phyloP scores from a whole-genome alignment of 1,140 invertebrate species.

The Temnothorax curvispinosus region DNA sequence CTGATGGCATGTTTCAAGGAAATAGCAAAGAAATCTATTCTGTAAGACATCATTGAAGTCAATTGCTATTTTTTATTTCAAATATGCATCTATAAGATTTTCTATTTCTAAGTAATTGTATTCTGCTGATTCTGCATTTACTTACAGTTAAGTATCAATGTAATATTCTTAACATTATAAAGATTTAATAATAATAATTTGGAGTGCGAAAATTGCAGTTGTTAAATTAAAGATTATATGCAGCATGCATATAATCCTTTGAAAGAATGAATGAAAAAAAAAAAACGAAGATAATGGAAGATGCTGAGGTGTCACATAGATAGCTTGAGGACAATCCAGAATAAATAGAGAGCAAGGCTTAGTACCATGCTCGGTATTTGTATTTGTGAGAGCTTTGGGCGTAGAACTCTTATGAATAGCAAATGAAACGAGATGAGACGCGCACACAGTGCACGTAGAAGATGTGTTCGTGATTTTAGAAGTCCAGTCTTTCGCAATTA shows the following conservation, averaged over 20 bases:
- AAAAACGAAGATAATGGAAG: not conserved
- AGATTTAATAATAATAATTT: not conserved
- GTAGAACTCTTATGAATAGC: conserved; percentile 58
- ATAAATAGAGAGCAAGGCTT: not conserved
- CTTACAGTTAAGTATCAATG: not conserved
- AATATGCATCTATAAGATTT: not conserved
- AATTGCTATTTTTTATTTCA: not conserved
- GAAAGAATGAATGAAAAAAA: conserved; percentile 16
- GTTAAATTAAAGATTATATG: not conserved
- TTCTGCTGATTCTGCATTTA: not conserved
- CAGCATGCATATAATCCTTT: not conserved
- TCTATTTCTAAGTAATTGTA: not conserved
- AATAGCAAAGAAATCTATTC: too few relatives aligned
- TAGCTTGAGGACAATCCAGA: not conserved
- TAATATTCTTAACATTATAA: not conserved
- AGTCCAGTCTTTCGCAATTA: not conserved
- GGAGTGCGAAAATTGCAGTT: not conserved
- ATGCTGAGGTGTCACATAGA: conserved; percentile 1
- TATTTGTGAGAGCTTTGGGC: conserved; percentile 44
- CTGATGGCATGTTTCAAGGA: too few relatives aligned
- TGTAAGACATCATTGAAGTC: not conserved
- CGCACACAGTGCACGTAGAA: not conserved
- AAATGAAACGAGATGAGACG: conserved; percentile 59
- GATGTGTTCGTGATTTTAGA: not conserved
- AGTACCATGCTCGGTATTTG: conserved; percentile 21